A percentile compares a stretch with the other conserved stretches of the same genome.
These are phyloP conservation scores for Pammene aurita DNA, from an alignment of 2,888 invertebrate species.

Conservation along the genomic window DNA sequence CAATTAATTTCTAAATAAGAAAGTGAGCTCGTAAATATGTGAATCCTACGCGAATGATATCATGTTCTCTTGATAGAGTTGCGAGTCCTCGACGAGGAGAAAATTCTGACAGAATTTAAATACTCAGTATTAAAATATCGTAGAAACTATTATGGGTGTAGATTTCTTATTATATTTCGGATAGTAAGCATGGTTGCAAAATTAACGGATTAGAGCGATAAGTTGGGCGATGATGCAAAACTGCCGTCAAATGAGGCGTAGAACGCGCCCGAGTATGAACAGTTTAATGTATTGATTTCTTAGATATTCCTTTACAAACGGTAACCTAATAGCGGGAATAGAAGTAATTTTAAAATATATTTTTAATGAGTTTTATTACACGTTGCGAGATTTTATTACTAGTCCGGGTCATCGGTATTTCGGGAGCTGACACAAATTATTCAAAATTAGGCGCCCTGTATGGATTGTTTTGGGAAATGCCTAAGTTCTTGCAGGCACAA, in stretches of 20 bases:
- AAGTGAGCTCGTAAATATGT: conserved; percentile 31
- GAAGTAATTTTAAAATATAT: conserved; percentile 25
- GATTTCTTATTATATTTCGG: no score
- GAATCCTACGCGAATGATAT: conserved; percentile 33
- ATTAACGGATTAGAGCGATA: conserved; percentile 28
- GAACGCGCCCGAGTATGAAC: conserved; percentile 54
- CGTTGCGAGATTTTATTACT: conserved; percentile 4
- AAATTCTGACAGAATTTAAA: conserved; percentile 1
- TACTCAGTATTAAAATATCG: background rate
- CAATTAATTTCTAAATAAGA: conserved; percentile 14
- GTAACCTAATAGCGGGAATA: conserved; percentile 19
- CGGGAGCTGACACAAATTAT: background rate
- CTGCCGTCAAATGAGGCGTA: conserved; percentile 52
- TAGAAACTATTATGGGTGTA: no score
- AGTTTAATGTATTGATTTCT: conserved; percentile 52
- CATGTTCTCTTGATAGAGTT: background rate
- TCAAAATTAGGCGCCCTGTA: background rate
- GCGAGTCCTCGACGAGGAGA: background rate
- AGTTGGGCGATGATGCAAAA: conserved; percentile 31
- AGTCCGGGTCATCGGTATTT: background rate
- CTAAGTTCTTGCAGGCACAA: no score
- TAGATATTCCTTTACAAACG: conserved; percentile 40
- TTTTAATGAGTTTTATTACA: conserved; percentile 14
- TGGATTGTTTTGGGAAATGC: no score
- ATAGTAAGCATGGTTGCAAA: conserved; percentile 18